Conservation (phyloP, 2,888 invertebrate genomes). For the Yponomeuta cagnagella region DNA sequence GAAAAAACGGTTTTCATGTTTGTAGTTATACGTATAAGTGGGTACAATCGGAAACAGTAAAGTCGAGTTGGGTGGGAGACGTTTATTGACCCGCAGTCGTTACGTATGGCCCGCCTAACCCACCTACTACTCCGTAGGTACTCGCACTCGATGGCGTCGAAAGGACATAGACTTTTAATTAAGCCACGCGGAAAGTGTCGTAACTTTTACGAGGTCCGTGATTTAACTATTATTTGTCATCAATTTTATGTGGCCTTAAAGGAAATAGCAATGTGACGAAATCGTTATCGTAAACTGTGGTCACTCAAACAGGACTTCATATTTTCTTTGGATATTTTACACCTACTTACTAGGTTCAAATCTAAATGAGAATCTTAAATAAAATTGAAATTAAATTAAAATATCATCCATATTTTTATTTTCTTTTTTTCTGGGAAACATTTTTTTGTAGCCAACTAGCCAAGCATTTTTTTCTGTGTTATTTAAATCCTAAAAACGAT, state of each 20-base stretch:
- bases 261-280: slow-evolving; percentile 49
- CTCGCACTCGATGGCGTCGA: slow-evolving; percentile 35
- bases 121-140: slow-evolving; percentile 6
- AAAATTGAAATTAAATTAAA: no score
- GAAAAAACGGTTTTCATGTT: background rate
- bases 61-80: background rate
- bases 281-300: slow-evolving; percentile 39
- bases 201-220: slow-evolving; percentile 69
- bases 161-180: slow-evolving; percentile 72
- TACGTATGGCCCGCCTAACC: background rate
- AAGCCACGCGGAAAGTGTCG: slow-evolving; percentile 66
- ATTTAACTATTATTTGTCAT: slow-evolving; percentile 76
- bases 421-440: no score
- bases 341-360: background rate
- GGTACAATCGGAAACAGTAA: background rate
- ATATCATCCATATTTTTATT: no score
- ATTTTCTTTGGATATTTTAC: background rate
- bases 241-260: slow-evolving; percentile 70
- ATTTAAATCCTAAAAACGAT: no score
- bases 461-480: no score
- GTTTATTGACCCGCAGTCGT: background rate
- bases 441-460: no score
- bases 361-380: no score
- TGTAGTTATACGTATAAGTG: background rate
- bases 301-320: slow-evolving; percentile 1